These are phyloP conservation scores for Hermetia illucens DNA, from an alignment of 1,140 invertebrate genomes.

Conservation along the genomic window DNA sequence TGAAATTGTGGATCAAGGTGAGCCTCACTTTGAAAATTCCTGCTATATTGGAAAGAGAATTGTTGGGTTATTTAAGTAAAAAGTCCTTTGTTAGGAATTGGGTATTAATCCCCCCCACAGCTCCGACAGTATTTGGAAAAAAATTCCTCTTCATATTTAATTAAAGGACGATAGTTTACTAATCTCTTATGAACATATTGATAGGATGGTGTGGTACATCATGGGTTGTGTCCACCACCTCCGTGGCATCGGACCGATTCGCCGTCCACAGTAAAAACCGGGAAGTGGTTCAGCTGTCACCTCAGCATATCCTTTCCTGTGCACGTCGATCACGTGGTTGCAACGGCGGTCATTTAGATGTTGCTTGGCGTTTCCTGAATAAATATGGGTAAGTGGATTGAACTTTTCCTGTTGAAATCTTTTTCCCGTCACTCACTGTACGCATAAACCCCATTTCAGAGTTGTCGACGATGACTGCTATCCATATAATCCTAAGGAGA, in stretches of 20 bases:
- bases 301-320: constrained; percentile 78
- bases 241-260: constrained; percentile 63
- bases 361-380: constrained; percentile 78
- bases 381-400: constrained; percentile 54
- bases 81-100: no score
- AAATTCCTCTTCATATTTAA: no score
- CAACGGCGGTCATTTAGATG: constrained; percentile 72
- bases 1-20: constrained; percentile 61
- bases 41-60: no score
- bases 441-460: constrained; percentile 36
- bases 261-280: constrained; percentile 68
- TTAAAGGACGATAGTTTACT: no score
- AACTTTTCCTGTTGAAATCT: no score
- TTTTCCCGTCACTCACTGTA: no score
- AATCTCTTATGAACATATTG: no score
- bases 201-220: constrained; percentile 72
- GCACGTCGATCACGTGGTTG: constrained; percentile 67
- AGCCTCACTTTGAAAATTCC: no score
- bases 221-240: constrained; percentile 80
- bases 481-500: constrained; percentile 50
- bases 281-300: constrained; percentile 53
- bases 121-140: no score
- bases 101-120: no score
- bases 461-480: constrained; percentile 70
- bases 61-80: no score